Percentiles rank a stretch among this genome's conserved stretches.
Conservation (phyloP, 2,113 vertebrate species). For the Glareola pratincola region DNA sequence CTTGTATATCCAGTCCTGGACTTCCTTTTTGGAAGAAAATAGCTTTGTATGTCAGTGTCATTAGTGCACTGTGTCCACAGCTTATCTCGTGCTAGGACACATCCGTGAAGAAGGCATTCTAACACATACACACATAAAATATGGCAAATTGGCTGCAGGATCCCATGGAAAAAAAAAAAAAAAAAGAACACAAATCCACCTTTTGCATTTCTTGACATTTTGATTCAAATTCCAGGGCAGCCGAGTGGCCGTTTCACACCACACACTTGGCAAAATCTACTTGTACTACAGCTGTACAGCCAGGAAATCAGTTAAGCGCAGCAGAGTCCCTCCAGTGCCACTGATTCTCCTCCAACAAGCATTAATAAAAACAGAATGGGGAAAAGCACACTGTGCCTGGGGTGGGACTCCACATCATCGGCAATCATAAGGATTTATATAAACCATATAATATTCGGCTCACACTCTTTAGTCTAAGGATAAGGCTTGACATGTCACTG, state of each 20-base stretch:
- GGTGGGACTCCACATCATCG: not conserved
- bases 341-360: not conserved
- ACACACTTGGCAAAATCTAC: not conserved
- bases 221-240: not conserved
- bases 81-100: not conserved
- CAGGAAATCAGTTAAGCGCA: not conserved
- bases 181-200: not conserved
- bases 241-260: not conserved
- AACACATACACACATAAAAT: not conserved
- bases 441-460: not conserved
- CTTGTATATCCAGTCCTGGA: not conserved
- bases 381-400: not conserved
- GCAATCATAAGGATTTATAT: not conserved
- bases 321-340: not conserved
- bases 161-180: not conserved
- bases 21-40: not conserved
- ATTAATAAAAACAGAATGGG: not conserved
- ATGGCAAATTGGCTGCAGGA: not conserved
- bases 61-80: not conserved
- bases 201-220: not conserved
- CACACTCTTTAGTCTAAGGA: not conserved
- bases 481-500: not conserved
- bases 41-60: not conserved
- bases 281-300: not conserved
- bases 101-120: not conserved